These are phyloP conservation scores for Pseudorasbora parva DNA, from an alignment of 2,113 vertebrate species.

Conservation along the genomic window DNA sequence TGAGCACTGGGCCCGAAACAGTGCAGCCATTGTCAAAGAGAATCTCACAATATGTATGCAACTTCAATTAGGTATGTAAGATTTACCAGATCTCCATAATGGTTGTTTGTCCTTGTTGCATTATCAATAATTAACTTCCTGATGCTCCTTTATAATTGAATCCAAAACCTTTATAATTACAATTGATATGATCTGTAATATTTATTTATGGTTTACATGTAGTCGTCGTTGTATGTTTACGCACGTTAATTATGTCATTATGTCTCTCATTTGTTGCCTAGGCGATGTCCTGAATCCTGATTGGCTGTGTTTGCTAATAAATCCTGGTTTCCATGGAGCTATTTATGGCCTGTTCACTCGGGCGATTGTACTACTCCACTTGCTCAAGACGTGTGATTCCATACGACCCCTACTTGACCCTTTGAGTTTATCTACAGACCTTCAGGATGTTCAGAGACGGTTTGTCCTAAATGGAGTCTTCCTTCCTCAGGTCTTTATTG, in stretches of 20 bases:
- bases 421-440: slow-evolving; percentile 62
- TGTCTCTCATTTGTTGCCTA: slow-evolving; percentile 52
- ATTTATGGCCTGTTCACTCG: slow-evolving; percentile 74
- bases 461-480: slow-evolving; percentile 72
- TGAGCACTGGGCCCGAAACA: slow-evolving; percentile 71
- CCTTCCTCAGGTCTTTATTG: slow-evolving; percentile 62
- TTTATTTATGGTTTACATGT: neutral
- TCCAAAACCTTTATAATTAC: neutral
- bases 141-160: neutral
- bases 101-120: neutral
- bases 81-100: neutral
- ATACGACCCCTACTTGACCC: slow-evolving; percentile 51
- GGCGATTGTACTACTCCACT: slow-evolving; percentile 65
- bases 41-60: slow-evolving; percentile 70
- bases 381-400: slow-evolving; percentile 61
- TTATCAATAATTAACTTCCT: neutral
- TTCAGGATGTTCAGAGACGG: slow-evolving; percentile 62
- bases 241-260: neutral
- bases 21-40: slow-evolving; percentile 53
- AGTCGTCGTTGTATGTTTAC: neutral
- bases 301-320: slow-evolving; percentile 74
- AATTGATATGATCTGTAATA: neutral
- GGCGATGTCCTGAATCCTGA: slow-evolving; percentile 51
- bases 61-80: slow-evolving; percentile 71
- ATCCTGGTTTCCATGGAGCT: slow-evolving; percentile 72